Evolutionary conservation across 1,140 invertebrate species (phyloP), one percentile per base, ranked within the genome.

Genomic region (Metaphire vulgaris): DNA sequence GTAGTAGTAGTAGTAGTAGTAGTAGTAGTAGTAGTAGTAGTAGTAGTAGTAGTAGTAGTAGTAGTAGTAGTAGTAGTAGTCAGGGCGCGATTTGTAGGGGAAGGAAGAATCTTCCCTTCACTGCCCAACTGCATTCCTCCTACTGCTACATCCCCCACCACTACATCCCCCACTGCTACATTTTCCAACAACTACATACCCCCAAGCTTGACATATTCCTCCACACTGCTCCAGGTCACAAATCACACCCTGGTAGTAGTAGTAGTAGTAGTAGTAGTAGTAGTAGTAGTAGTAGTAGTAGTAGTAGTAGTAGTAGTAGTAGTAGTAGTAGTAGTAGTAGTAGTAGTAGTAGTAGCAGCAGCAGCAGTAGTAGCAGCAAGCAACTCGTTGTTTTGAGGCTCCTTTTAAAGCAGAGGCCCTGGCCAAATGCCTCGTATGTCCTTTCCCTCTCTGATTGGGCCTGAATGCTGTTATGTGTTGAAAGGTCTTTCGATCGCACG

Each of bases 1-100:
- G 65, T 75, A 75, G 65, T 75, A 75, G 65, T 75, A 75, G 32
- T 75, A 75, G 65, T 75, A 70, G 65, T 74, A 75, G 65, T 75
- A 74, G 65, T 70, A 75, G 65, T 75, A 74, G 65, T 75, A 74
- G 65, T 75, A 75, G 65, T 70, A 75, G 26, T 74, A 70, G 65
- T 75, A 75, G 65, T 75, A 75, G 65, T 75, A 75, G 65, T 75
- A 75, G 32, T 75, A 75, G 65, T 75, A 75, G 65, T 75, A 75
- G 32, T 75, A 75, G 65, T 75, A 70, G 65, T 75, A 75, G 65
- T 75, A n/a, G n/a, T n/a, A n/a, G n/a, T n/a, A n/a, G n/a, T n/a
- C n/a, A n/a, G n/a, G n/a, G n/a, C n/a, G n/a, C n/a, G n/a, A n/a
- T n/a, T n/a, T n/a, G n/a, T n/a, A n/a, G n/a, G n/a, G n/a, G n/a